A percentile compares a stretch with the other conserved stretches of the same genome.
Conservation (phyloP, 2,113 vertebrate genomes). For the Menura novaehollandiae region DNA sequence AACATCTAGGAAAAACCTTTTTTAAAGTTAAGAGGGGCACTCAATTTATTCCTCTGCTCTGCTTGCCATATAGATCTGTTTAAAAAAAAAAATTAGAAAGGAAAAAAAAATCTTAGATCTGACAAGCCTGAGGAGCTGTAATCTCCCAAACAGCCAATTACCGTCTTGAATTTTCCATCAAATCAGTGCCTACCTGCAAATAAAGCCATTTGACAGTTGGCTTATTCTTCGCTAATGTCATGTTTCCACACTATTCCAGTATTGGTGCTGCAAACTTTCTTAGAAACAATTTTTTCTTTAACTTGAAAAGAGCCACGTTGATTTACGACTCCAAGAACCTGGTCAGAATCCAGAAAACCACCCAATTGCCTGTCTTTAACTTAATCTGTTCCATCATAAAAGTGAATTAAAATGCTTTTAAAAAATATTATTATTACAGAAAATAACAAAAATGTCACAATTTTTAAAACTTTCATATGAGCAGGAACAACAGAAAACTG, state of each 20-base stretch:
- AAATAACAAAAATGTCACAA: background rate
- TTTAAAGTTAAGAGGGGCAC: background rate
- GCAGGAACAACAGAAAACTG: background rate
- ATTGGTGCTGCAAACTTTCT: background rate
- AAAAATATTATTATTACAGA: background rate
- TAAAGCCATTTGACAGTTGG: background rate
- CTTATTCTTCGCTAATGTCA: background rate
- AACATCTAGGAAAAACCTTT: background rate
- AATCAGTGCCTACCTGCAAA: background rate
- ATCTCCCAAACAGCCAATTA: background rate
- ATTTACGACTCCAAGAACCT: background rate
- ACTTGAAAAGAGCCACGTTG: background rate
- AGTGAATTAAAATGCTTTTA: background rate
- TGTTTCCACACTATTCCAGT: background rate
- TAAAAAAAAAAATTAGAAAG: no score
- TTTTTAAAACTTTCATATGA: background rate
- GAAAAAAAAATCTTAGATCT: background rate
- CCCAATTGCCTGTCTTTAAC: background rate
- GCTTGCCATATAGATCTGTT: background rate
- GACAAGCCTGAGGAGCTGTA: background rate
- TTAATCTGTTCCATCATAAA: background rate
- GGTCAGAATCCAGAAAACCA: background rate
- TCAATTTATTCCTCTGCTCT: background rate
- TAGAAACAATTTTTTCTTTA: background rate
- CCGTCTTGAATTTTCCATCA: background rate